Conservation (phyloP, 2,113 vertebrate species). For the Triplophysa dalaica region DNA sequence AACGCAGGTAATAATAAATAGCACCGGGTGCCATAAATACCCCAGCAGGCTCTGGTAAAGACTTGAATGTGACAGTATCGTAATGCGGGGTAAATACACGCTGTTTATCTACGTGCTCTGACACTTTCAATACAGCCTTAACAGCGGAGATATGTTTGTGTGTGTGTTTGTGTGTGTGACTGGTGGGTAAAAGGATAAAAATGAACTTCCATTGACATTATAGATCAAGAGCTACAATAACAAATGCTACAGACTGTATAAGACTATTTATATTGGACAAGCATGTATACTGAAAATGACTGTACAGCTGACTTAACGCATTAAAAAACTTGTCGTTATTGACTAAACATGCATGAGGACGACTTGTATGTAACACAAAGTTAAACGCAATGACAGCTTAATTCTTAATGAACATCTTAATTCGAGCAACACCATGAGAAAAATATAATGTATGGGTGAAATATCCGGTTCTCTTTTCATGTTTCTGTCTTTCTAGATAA, state of each 20-base stretch:
- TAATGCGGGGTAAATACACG: conserved; percentile 85
- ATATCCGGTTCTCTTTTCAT: no score
- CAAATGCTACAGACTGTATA: conserved; percentile 64
- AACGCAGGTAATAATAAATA: conserved; percentile 90
- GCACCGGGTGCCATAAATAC: conserved; percentile 88
- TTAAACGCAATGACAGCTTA: no score
- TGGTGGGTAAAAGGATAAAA: conserved; percentile 10
- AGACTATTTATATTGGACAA: neutral
- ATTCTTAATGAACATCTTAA: no score
- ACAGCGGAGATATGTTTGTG: conserved; percentile 44
- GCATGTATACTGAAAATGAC: neutral
- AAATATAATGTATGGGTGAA: no score
- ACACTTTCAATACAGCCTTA: conserved; percentile 62
- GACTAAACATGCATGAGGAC: no score
- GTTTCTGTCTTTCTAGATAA: no score
- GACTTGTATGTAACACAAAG: no score
- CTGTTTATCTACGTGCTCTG: conserved; percentile 83
- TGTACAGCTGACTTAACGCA: neutral
- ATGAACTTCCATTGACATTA: conserved; percentile 37
- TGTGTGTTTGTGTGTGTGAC: neutral
- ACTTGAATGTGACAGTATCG: conserved; percentile 84
- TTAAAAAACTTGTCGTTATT: no score
- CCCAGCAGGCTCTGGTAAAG: conserved; percentile 81
- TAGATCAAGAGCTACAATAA: conserved; percentile 65
- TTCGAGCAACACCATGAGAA: no score